Conservation (phyloP, 2,888 invertebrate genomes). For the Panopea generosa region DNA sequence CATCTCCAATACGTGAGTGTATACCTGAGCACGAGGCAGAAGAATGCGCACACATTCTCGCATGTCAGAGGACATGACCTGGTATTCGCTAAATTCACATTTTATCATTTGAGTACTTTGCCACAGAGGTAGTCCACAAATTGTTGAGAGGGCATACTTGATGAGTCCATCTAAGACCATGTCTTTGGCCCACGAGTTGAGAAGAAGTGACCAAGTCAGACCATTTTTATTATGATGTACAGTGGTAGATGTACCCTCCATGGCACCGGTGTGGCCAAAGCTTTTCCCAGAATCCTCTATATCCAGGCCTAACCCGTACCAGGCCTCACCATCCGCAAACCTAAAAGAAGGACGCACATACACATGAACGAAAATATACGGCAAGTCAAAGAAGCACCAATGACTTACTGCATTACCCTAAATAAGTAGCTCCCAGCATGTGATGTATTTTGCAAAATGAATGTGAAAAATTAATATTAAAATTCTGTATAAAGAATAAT, state of each 20-base stretch:
- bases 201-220: constrained; percentile 77
- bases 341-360: constrained; percentile 6
- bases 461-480: no score
- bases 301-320: constrained; percentile 82
- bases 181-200: constrained; percentile 81
- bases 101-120: constrained; percentile 6
- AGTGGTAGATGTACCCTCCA: constrained; percentile 82
- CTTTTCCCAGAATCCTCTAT: constrained; percentile 75
- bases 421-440: no score
- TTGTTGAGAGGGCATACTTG: constrained; percentile 71
- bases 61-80: constrained; percentile 56
- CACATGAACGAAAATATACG: not conserved
- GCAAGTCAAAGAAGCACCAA: no score
- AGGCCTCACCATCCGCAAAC: constrained; percentile 67
- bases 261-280: constrained; percentile 81
- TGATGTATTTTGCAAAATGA: no score
- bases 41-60: constrained; percentile 64
- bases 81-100: constrained; percentile 10
- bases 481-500: no score
- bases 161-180: constrained; percentile 79
- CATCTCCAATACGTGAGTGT: constrained; percentile 35
- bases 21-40: constrained; percentile 43
- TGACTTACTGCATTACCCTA: no score
- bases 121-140: constrained; percentile 54
- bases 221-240: constrained; percentile 75